Evolutionary conservation across 2,113 vertebrate genomes (phyloP).

Genomic region (Rostratula benghalensis): DNA sequence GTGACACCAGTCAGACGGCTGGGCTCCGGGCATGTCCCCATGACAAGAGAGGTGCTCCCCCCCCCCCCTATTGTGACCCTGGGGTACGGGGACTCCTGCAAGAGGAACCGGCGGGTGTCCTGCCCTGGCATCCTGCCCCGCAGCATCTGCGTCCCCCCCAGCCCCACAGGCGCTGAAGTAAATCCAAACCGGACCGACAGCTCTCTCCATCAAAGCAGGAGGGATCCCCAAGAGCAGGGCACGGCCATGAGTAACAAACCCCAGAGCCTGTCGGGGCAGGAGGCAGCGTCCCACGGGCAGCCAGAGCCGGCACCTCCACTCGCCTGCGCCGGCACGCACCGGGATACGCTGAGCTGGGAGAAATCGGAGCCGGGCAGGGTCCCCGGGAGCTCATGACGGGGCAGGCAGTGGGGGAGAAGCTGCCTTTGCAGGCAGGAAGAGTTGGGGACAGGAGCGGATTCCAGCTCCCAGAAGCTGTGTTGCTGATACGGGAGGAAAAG

Average conservation of each 20-base stretch:
- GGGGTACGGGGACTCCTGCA: background rate
- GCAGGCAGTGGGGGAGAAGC: background rate
- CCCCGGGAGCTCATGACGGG: background rate
- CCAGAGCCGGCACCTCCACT: background rate
- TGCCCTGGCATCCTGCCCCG: background rate
- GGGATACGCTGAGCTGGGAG: background rate
- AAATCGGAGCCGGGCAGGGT: background rate
- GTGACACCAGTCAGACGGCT: fast-evolving
- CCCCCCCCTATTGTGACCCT: too few species aligned
- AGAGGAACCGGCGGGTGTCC: fast-evolving
- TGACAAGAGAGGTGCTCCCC: background rate
- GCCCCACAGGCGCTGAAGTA: background rate
- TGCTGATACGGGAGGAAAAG: background rate
- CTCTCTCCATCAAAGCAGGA: background rate
- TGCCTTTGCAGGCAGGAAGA: background rate
- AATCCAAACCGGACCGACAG: conserved; percentile 28
- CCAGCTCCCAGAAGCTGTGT: fast-evolving
- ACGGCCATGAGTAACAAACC: background rate
- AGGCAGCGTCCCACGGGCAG: background rate
- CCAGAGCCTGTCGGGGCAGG: conserved; percentile 25
- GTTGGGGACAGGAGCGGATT: background rate
- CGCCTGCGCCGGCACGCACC: fast-evolving
- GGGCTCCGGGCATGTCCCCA: fast-evolving
- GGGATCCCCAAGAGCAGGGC: background rate
- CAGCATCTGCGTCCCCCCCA: background rate